Base-by-base conservation (phyloP, 1,140 invertebrate species). In the Whitmania pigra region DNA sequence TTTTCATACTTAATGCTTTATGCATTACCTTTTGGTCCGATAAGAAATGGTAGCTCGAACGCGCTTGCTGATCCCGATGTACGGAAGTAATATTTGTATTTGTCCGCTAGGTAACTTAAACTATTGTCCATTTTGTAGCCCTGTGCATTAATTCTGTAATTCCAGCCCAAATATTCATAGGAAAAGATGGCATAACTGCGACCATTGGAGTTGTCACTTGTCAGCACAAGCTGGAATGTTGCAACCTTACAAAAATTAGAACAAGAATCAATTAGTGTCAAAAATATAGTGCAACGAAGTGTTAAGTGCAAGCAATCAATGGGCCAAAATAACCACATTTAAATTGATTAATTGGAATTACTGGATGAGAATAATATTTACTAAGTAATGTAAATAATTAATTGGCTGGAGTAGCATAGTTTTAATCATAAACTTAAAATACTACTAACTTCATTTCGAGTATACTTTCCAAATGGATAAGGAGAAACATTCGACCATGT, bases 81-180 rank as follows among this genome's bases (percentile, higher is more conserved):
- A 2, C 29, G 29, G 15, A 63, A 63, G 20, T 22, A 25, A 31
- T 63, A 63, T 31, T 25, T 31, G 57, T 63, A 63, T 63, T 63
- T 22, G 29, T 22, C 22, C 22, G 13, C 22, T 2, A 31, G 18
- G 18, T 63, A 63, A 31, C 22, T 25, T 25, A 63, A 22, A 18
- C 29, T 63, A 31, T 63, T 13, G 57, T 63, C 57, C 57, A 63
- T 63, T 63, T 31, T 63, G 57, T 63, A 63, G 57, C 57, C 57
- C 20, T 63, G 57, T 22, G 57, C 22, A 31, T 63, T 63, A 13
- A 13, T 31, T 63, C 57, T 63, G 11, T 22, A 63, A 63, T 63
- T 63, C 57, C 57, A 63, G 29, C 29, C 29, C 22, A 63, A 1
- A 7, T 18, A 25, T 31, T 63, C 57, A 20, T 63, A 63, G 22